These are phyloP conservation scores for Diceros bicornis DNA, from an alignment of 2,797 vertebrate genomes.

Conservation along the genomic window DNA sequence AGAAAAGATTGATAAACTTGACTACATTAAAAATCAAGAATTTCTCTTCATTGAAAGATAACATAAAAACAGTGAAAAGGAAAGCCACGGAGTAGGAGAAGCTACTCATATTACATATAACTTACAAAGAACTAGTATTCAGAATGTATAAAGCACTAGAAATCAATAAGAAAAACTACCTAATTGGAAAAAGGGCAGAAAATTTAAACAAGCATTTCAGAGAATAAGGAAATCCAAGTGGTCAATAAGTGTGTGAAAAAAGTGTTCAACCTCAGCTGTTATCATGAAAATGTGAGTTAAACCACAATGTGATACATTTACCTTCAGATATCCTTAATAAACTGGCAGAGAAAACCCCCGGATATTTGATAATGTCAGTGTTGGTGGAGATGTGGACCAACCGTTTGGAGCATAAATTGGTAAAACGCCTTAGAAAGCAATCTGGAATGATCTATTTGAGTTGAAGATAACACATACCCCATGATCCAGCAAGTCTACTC, in stretches of 20 bases:
- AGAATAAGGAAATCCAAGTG: too few species aligned
- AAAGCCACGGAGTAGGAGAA: neutral
- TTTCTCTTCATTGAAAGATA: neutral
- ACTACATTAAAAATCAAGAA: neutral
- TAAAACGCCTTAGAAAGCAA: neutral
- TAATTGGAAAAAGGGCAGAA: too few species aligned
- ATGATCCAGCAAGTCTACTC: neutral
- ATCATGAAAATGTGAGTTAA: neutral
- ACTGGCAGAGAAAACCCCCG: neutral
- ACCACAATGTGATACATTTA: neutral
- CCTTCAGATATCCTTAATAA: neutral
- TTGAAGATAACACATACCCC: neutral
- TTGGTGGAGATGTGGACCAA: neutral
- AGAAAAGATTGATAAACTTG: neutral
- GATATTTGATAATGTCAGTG: neutral
- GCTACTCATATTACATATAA: neutral
- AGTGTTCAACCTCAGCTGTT: neutral
- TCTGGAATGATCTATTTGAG: neutral
- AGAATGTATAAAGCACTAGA: neutral
- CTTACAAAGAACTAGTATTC: neutral
- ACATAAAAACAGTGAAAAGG: neutral
- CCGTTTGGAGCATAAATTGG: neutral
- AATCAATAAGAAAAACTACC: neutral
- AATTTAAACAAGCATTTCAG: too few species aligned
- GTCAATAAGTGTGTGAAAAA: too few species aligned